Evolutionary conservation across 1,140 invertebrate genomes (phyloP), one percentile per base, ranked within the genome.

Genomic region (Drosophila nikananu): DNA sequence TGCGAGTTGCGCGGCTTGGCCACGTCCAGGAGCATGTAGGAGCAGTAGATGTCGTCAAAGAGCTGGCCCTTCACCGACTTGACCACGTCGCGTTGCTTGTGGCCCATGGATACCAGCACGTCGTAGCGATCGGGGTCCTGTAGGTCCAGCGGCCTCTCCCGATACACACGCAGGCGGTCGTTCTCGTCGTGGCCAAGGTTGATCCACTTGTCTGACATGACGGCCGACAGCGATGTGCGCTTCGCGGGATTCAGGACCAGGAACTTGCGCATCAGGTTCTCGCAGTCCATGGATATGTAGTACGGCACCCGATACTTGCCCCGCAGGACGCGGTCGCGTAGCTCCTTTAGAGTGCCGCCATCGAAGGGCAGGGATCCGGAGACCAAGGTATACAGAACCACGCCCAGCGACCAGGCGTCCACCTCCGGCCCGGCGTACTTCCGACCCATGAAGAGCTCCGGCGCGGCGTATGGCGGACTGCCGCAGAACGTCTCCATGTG

Each of bases 211-310:
- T 99, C 98, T 92, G 97, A 96, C 98, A 99, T 98, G 86, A 98
- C 98, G 78, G 95, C 98, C 95, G 99, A 99, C 92, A 99, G 95
- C 66, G 98, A 98, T 72, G 98, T 98, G 86, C 99, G 95, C 94
- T 99, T 99, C 51, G 96, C 96, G 58, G 99, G 99, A 95, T 99
- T 99, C 91, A 99, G 96, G 91, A 99, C 99, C 86, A 99, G 95
- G 95, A 99, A 99, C 95, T 99, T 99, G 94, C 99, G 99, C 81
- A 99, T 95, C 71, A 99, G 95, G 94, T 99, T 99, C 95, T 99
- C 99, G 95, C 99, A 99, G 94, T 99, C 99, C 72, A 99, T 99
- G 60, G 98, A 99, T 97, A 99, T 99, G 94, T 99, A 99, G 95
- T 99, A 99, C 59, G 99, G 99, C 94, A 99, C 99, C 67, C 95